Percentiles rank a stretch among this genome's conserved stretches.
These are phyloP conservation scores for Allolobophora icterica DNA, from an alignment of 2,888 invertebrate species.

Conservation along the genomic window DNA sequence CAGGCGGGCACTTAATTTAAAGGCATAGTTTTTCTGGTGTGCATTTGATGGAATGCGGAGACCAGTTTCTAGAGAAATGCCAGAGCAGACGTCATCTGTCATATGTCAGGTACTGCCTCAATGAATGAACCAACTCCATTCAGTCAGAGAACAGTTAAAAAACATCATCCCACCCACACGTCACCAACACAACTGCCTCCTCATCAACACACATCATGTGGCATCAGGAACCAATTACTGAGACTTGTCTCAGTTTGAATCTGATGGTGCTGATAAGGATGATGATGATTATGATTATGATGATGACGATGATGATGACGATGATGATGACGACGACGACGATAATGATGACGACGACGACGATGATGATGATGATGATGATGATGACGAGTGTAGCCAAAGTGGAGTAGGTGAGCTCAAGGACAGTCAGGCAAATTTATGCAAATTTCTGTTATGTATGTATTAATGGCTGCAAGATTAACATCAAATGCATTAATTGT, in stretches of 20 bases:
- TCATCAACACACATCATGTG: neutral
- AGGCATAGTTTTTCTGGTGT: neutral
- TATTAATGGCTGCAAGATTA: neutral
- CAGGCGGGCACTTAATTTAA: neutral
- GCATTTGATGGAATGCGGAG: neutral
- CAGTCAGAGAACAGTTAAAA: neutral
- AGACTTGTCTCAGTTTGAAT: neutral
- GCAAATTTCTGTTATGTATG: neutral
- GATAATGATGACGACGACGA: neutral
- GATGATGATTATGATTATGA: no score
- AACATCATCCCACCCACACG: neutral
- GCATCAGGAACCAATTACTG: neutral
- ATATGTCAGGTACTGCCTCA: neutral
- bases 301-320: slow-evolving; percentile 23
- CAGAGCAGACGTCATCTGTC: neutral
- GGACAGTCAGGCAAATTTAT: neutral
- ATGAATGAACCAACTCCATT: neutral
- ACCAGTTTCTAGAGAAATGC: neutral
- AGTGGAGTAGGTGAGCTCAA: neutral
- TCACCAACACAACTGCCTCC: neutral
- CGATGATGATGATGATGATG: no score
- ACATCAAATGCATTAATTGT: neutral
- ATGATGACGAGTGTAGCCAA: slow-evolving; percentile 24
- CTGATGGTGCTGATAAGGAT: neutral
- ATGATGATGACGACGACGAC: neutral